A percentile compares a stretch with the other conserved stretches of the same genome.
Conservation (phyloP, 2,888 invertebrate species). For the Drosophila crucigera region DNA sequence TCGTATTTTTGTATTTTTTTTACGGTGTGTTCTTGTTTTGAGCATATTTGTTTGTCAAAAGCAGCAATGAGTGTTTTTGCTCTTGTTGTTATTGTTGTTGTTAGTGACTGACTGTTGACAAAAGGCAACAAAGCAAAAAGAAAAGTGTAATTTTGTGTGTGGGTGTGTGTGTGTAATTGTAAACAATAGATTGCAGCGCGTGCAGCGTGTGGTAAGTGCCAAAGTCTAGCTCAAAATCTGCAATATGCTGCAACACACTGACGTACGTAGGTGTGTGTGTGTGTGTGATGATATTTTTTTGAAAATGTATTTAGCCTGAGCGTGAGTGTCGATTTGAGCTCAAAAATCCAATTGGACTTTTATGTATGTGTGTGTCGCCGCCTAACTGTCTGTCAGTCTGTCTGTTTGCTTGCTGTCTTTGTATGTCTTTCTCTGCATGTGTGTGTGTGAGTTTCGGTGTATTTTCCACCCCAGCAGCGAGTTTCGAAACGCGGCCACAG, state of each 20-base stretch:
- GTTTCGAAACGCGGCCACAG: slow-evolving; percentile 60
- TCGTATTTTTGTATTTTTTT: slow-evolving; percentile 16
- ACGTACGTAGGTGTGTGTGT: neutral
- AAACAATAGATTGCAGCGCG: slow-evolving; percentile 14
- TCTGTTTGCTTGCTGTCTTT: slow-evolving; percentile 16
- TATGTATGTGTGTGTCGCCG: slow-evolving; percentile 9
- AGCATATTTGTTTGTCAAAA: slow-evolving; percentile 8
- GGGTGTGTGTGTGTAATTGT: slow-evolving; percentile 10
- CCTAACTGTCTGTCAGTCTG: slow-evolving; percentile 15
- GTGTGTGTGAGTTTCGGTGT: slow-evolving; percentile 31
- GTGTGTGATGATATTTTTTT: neutral
- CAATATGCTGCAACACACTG: slow-evolving; percentile 37
- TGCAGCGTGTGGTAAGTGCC: slow-evolving; percentile 12
- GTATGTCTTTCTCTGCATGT: slow-evolving; percentile 18
- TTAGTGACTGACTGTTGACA: slow-evolving; percentile 21
- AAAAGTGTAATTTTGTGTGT: neutral
- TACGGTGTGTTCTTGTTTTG: slow-evolving; percentile 22
- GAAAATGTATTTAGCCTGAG: slow-evolving; percentile 2
- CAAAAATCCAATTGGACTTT: slow-evolving; percentile 46
- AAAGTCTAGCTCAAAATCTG: slow-evolving; percentile 59
- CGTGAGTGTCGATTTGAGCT: slow-evolving; percentile 13
- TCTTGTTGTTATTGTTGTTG: slow-evolving; percentile 11
- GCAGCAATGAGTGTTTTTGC: neutral
- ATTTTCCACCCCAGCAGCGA: slow-evolving; percentile 69
- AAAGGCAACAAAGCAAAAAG: neutral